A percentile compares a stretch with the other conserved stretches of the same genome.
Evolutionary conservation across 2,888 invertebrate species (phyloP).

Genomic region (Hipparchia semele): DNA sequence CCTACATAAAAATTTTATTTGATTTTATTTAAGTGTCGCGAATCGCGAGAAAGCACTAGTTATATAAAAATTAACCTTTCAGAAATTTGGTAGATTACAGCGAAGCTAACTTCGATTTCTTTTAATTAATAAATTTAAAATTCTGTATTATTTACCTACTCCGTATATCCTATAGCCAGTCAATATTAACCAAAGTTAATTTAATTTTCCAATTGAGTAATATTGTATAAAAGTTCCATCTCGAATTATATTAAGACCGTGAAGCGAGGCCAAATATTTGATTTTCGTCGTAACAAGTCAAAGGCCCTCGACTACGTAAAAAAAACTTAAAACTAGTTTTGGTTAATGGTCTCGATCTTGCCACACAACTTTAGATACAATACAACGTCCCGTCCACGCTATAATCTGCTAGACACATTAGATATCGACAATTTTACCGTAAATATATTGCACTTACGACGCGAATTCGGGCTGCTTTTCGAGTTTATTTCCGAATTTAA

Average conservation of each 20-base stretch:
- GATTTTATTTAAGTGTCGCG: no score
- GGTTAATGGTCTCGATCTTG: conserved; percentile 51
- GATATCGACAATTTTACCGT: neutral
- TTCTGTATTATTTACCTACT: no score
- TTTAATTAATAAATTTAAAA: no score
- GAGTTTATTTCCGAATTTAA: no score
- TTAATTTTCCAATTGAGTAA: neutral
- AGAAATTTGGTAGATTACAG: no score
- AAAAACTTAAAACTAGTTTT: conserved; percentile 57
- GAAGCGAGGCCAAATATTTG: conserved; percentile 36
- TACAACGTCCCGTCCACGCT: conserved; percentile 24
- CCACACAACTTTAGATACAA: conserved; percentile 40
- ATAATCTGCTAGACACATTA: conserved; percentile 14
- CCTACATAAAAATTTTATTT: no score
- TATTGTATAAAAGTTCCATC: conserved; percentile 9
- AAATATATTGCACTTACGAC: no score
- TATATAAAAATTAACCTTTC: no score
- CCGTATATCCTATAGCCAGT: no score
- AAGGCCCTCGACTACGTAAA: conserved; percentile 36
- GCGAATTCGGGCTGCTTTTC: no score
- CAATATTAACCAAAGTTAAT: neutral
- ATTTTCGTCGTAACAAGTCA: conserved; percentile 37
- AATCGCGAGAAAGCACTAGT: no score
- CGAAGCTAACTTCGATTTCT: no score
- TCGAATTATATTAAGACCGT: conserved; percentile 8